Evolutionary conservation across 1,140 invertebrate genomes (phyloP), one percentile per base, ranked within the genome.

Genomic region (Solen grandis): DNA sequence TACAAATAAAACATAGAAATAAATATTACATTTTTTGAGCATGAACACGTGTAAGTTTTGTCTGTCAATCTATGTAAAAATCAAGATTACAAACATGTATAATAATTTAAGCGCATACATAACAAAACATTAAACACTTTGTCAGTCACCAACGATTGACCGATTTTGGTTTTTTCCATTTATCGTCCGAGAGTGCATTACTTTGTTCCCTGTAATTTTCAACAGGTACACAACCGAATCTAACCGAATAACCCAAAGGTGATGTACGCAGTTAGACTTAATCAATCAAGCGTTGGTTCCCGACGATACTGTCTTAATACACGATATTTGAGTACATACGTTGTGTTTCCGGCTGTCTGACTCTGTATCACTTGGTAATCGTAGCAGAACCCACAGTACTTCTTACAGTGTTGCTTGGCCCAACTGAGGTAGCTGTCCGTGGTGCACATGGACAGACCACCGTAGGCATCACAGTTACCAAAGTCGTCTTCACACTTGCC

Each of bases 381-480:
- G 22, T 38, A 72, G 46, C 86, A 87, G 50, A 84, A 68, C 0
- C 77, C 76, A 38, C 86, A 87, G 35, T 60, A 76, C 36, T 76
- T 68, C 5, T 55, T 46, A 55, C 86, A 87, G 77, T 87, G 85
- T 38, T 65, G 36, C 14, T 59, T n/a, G 36, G 86, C 82, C 82
- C 82, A 87, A 10, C 5, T 5, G n/a, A 36, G 29, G 29, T 63
- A 80, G 3, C 33, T 35, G 16, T 38, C 36, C 16, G 63, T 72
- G 5, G 66, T 63, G 55, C 77, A 80, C 19, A 72, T 38, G 41
- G 63, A 14, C 0, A 29, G 46, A 27, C 52, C 66, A 22, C 63
- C 57, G 35, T 63, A 80, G 0, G 25, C 57, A 5, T 33, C 14
- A 29, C 76, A 70, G 31, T 54, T 69, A 1, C 0, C 27, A 16